Conservation (phyloP, 2,888 invertebrate species). For the Nymphalis c-album region DNA sequence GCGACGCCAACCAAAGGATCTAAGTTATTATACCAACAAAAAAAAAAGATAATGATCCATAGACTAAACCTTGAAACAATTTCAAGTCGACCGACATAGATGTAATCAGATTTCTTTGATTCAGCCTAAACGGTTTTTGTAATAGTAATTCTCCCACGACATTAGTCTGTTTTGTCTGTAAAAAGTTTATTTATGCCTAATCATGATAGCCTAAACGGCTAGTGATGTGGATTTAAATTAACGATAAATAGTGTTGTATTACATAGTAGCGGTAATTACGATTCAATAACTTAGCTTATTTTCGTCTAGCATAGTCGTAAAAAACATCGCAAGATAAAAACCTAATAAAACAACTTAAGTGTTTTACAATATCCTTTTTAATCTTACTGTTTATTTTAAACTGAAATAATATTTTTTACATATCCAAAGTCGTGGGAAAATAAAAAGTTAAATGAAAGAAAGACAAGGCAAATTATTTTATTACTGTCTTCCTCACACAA, state of each 20-base stretch:
- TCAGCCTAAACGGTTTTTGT: not conserved
- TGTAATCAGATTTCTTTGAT: not conserved
- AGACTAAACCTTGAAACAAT: conserved; percentile 2
- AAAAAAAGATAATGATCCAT: not conserved
- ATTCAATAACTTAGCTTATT: not conserved
- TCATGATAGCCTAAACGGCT: conserved; percentile 1
- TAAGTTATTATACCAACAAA: too few species aligned
- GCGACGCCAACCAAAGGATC: too few species aligned
- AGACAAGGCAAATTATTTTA: too few species aligned
- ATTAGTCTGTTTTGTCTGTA: not conserved
- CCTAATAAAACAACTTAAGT: too few species aligned
- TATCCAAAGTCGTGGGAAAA: too few species aligned
- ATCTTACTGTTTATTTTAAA: too few species aligned
- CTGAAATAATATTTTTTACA: too few species aligned
- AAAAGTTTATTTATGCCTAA: conserved; percentile 1
- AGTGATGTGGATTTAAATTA: not conserved
- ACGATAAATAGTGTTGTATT: not conserved
- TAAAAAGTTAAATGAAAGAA: too few species aligned
- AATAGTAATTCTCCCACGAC: not conserved
- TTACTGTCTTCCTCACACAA: too few species aligned
- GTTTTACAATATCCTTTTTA: too few species aligned
- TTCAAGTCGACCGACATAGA: conserved; percentile 19
- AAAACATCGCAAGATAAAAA: too few species aligned
- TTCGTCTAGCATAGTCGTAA: too few species aligned
- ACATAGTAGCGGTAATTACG: not conserved